Percentiles rank a stretch among this genome's conserved stretches.
These are phyloP conservation scores for Erynnis tages DNA, from an alignment of 2,888 invertebrate species.

Conservation along the genomic window DNA sequence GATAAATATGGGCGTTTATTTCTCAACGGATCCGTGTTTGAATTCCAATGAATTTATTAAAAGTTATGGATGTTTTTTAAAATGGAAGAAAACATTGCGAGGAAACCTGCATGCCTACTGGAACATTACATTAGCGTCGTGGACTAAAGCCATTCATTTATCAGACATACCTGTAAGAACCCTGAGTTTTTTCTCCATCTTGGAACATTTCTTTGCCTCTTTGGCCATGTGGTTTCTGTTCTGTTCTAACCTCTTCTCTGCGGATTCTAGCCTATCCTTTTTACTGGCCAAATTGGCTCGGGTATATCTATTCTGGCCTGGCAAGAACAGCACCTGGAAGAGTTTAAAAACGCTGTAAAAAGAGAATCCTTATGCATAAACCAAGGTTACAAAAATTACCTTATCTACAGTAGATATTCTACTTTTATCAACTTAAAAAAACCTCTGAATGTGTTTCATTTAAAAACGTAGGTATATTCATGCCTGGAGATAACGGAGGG, in stretches of 20 bases:
- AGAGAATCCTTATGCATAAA: no score
- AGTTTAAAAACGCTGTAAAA: not conserved
- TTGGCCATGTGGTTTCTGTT: slow-evolving; percentile 98
- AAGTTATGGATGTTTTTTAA: no score
- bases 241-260: slow-evolving; percentile 94
- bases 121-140: not conserved
- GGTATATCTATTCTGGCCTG: slow-evolving; percentile 95
- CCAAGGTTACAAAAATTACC: no score
- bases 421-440: no score
- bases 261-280: slow-evolving; percentile 96
- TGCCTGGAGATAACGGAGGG: no score
- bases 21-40: no score
- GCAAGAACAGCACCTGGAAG: slow-evolving; percentile 90
- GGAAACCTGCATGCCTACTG: no score
- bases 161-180: slow-evolving; percentile 87
- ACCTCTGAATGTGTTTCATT: no score
- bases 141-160: not conserved
- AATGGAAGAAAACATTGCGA: not conserved
- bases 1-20: no score
- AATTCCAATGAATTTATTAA: no score
- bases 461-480: no score
- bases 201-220: slow-evolving; percentile 97
- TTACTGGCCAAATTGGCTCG: slow-evolving; percentile 97
- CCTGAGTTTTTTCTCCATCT: slow-evolving; percentile 98
- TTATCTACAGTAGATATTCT: no score